phyloP scores from a whole-genome alignment of 1,140 invertebrate genomes.

The Solen grandis region DNA sequence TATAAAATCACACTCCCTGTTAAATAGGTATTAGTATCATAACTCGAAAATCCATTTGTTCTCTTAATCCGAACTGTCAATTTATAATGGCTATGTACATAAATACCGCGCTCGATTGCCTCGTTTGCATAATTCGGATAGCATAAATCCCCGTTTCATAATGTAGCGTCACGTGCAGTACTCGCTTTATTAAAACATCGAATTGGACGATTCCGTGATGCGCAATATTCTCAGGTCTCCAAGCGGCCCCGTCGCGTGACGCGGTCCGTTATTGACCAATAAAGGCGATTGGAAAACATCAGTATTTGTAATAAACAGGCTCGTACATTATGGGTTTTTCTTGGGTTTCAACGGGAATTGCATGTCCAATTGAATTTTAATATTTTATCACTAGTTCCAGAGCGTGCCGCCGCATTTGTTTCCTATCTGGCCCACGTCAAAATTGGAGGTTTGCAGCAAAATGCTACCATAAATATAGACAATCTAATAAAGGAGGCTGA shows the following conservation, averaged over 20 bases:
- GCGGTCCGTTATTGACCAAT: constrained; percentile 47
- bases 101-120: constrained; percentile 28
- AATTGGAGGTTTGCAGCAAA: constrained; percentile 24
- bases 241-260: constrained; percentile 37
- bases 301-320: constrained; percentile 47
- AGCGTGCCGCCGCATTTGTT: constrained; percentile 30
- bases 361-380: constrained; percentile 58
- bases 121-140: constrained; percentile 54
- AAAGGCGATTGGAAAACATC: constrained; percentile 40
- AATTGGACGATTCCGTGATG: constrained; percentile 41
- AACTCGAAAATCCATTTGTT: no score
- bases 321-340: constrained; percentile 45
- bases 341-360: constrained; percentile 10
- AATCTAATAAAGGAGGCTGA: constrained; percentile 36
- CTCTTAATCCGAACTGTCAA: constrained; percentile 50
- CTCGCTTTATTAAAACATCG: constrained; percentile 52
- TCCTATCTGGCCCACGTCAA: constrained; percentile 22
- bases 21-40: no score
- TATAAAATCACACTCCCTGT: no score
- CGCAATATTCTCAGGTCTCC: constrained; percentile 18
- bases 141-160: constrained; percentile 50
- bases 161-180: constrained; percentile 50
- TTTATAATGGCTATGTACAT: constrained; percentile 54
- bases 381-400: constrained; percentile 43
- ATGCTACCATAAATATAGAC: constrained; percentile 24